Evolutionary conservation across 2,797 vertebrate genomes (phyloP).

Genomic region (Artibeus jamaicensis): DNA sequence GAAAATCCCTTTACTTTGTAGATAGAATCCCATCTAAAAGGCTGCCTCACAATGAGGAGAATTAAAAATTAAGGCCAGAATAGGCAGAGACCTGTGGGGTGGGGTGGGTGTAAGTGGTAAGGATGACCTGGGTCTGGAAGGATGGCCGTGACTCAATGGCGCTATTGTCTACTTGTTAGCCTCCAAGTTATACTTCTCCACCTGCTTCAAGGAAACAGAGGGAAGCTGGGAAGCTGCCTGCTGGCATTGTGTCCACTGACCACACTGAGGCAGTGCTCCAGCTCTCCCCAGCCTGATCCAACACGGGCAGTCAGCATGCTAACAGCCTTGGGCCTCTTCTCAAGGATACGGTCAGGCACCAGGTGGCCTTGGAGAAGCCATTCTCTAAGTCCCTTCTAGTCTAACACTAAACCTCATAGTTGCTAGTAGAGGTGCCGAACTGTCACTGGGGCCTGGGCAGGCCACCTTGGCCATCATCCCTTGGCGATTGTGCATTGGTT

Average conservation of each 20-base stretch:
- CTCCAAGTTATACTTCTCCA: constrained; percentile 87
- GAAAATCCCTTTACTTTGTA: neutral
- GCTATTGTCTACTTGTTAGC: constrained; percentile 89
- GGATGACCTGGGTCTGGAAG: neutral
- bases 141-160: constrained; percentile 71
- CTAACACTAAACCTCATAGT: constrained; percentile 87
- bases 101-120: neutral
- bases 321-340: constrained; percentile 89
- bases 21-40: neutral
- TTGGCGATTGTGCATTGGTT: constrained; percentile 89
- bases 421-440: constrained; percentile 89
- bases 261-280: constrained; percentile 87
- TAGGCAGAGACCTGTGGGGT: neutral
- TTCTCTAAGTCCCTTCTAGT: constrained; percentile 89
- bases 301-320: constrained; percentile 89
- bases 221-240: constrained; percentile 88
- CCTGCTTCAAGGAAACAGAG: constrained; percentile 89
- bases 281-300: constrained; percentile 87
- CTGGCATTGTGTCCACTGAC: constrained; percentile 88
- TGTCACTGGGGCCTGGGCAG: constrained; percentile 89
- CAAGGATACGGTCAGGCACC: constrained; percentile 89
- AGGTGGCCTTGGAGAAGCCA: constrained; percentile 89
- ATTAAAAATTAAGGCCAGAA: neutral
- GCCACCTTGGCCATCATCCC: constrained; percentile 87
- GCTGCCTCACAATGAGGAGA: neutral